Evolutionary conservation across 2,888 invertebrate genomes (phyloP), one percentile per base, ranked within the genome.

Genomic region (Eupithecia centaureata): DNA sequence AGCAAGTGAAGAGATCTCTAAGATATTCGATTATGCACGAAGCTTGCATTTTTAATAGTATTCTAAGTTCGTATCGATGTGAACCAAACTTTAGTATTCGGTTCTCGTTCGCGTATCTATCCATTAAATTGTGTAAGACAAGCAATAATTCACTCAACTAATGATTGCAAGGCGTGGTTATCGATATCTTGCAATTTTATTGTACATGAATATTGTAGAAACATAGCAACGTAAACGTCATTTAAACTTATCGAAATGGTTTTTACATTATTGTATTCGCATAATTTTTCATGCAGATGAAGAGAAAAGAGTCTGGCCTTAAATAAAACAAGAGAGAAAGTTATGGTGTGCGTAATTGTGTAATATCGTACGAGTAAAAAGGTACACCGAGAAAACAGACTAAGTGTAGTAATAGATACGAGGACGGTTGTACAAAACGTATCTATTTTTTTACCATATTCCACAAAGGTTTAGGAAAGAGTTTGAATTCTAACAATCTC

Each of bases 1-100:
- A 38, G 66, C 64, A 59, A 67, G 58, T 63, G 65, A 61, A 59
- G 59, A 65, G 51, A 25, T 61, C 52, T 56, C 59, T 58, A 47
- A 28, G 59, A 8, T 67, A 35, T 56, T 65, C 65, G 32, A 56
- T 61, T 35, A 54, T 54, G 32, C 52, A 32, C 57, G 7, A 51
- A n/a, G 13, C 35, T 13, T 52, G 59, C 63, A 64, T 60, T 65
- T 65, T 28, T 42, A 60, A 42, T 42, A 10, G 8, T 8, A 18
- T 42, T 18, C 18, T 42, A 8, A 42, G 42, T 42, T 42, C 42
- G 42, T 42, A 22, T 42, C 22, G 54, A 27, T 52, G 52, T 32
- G 30, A 51, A 27, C 33, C 22, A 64, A 33, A 35, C 15, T 25
- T 64, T 30, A 27, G 56, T 56, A 56, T 56, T 56, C 30, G 13